A percentile compares a stretch with the other conserved stretches of the same genome.
Evolutionary conservation across 2,888 invertebrate species (phyloP).

Genomic region (Acronicta aceris): DNA sequence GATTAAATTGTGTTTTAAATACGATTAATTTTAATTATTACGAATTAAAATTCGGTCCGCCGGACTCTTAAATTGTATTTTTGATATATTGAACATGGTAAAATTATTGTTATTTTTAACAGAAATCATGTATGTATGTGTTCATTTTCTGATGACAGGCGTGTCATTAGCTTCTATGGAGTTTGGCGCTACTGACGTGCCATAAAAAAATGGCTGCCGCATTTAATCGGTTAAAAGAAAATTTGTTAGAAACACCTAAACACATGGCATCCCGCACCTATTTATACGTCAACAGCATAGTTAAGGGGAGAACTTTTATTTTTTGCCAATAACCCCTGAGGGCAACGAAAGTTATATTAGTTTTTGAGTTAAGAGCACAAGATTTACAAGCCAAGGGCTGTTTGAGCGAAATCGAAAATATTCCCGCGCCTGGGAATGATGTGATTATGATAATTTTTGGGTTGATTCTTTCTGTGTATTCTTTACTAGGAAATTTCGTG

Average conservation of each 20-base stretch:
- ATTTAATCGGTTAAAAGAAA: too few relatives aligned
- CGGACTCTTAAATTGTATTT: too few relatives aligned
- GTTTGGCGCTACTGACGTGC: too few relatives aligned
- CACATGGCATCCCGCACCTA: conserved; percentile 27
- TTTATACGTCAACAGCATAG: conserved; percentile 52
- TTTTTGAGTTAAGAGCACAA: conserved; percentile 58
- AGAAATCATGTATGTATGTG: too few relatives aligned
- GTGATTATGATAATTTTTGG: conserved; percentile 47
- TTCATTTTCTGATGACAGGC: too few relatives aligned
- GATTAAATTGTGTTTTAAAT: too few relatives aligned
- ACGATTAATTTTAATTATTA: too few relatives aligned
- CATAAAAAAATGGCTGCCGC: too few relatives aligned
- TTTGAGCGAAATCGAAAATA: conserved; percentile 26
- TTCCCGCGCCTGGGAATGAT: conserved; percentile 33
- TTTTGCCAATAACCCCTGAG: conserved; percentile 55
- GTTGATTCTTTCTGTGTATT: conserved; percentile 19
- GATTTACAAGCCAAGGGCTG: conserved; percentile 38
- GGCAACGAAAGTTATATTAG: conserved; percentile 65
- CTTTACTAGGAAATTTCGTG: background rate
- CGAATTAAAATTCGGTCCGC: too few relatives aligned
- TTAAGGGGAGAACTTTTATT: conserved; percentile 50
- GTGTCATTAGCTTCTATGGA: too few relatives aligned
- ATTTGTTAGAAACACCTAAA: background rate
- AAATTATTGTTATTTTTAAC: too few relatives aligned
- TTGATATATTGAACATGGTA: too few relatives aligned